These are phyloP conservation scores for Bombus picipes DNA, from an alignment of 1,140 invertebrate species.

Conservation along the genomic window DNA sequence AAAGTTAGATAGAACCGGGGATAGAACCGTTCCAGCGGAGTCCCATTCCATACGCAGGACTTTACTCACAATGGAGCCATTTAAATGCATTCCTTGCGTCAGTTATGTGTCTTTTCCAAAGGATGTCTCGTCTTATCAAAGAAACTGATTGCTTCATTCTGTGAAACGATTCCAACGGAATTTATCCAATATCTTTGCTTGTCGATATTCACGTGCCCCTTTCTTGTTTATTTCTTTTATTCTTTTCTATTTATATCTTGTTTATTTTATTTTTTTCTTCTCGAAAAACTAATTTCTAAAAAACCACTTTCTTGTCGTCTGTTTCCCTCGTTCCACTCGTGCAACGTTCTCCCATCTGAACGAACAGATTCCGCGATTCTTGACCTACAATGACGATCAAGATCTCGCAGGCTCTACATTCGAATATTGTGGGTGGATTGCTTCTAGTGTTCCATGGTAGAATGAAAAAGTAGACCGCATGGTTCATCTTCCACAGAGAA, in stretches of 20 bases:
- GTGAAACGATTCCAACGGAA: neutral
- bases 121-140: conserved; percentile 19
- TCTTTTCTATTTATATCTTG: too few relatives aligned
- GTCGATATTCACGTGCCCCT: neutral
- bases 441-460: conserved; percentile 37
- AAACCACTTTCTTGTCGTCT: neutral
- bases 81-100: conserved; percentile 65
- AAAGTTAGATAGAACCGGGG: neutral
- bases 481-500: conserved; percentile 56
- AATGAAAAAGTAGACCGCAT: conserved; percentile 68
- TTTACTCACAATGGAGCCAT: conserved; percentile 52
- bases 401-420: conserved; percentile 7
- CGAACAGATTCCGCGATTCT: neutral
- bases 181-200: neutral
- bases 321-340: too few relatives aligned
- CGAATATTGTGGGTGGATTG: conserved; percentile 45
- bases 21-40: neutral
- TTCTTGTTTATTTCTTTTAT: neutral
- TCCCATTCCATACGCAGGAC: neutral
- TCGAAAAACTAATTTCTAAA: too few relatives aligned
- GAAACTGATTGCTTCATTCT: conserved; percentile 15
- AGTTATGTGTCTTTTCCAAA: neutral
- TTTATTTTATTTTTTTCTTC: neutral
- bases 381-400: conserved; percentile 32
- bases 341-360: neutral